phyloP scores from a whole-genome alignment of 2,888 invertebrate genomes.

The Papilio protenor region DNA sequence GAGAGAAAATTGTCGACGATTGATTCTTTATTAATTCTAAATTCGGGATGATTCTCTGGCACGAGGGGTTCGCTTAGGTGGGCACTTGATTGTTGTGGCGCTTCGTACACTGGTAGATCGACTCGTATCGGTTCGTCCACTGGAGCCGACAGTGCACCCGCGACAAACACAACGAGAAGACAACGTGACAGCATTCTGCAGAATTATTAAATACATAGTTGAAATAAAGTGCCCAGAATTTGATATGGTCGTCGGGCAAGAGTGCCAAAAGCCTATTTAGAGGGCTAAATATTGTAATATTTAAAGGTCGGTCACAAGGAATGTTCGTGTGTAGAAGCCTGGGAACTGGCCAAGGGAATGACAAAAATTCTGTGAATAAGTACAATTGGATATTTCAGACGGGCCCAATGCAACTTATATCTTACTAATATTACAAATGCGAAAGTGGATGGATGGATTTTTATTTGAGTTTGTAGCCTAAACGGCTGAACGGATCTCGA shows the following conservation, averaged over 20 bases:
- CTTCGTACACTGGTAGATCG: constrained; percentile 74
- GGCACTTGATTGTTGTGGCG: constrained; percentile 56
- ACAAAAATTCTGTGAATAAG: no score
- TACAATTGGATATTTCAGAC: no score
- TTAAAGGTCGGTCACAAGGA: no score
- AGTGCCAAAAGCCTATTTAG: no score
- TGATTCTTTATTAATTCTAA: constrained; percentile 52
- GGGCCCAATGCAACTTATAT: no score
- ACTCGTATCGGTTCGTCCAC: constrained; percentile 69
- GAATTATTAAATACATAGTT: constrained; percentile 40
- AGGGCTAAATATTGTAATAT: no score
- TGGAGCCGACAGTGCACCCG: constrained; percentile 63
- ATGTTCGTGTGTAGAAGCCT: no score
- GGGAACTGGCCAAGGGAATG: no score
- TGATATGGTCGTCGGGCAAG: not conserved
- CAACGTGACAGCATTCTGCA: constrained; percentile 61
- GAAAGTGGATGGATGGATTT: no score
- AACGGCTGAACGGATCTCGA: no score
- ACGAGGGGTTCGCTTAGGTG: constrained; percentile 54
- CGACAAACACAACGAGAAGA: constrained; percentile 51
- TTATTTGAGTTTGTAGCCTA: no score
- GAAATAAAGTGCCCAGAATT: not conserved
- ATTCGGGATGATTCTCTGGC: constrained; percentile 64
- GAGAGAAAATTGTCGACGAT: constrained; percentile 56
- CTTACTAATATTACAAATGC: no score